phyloP scores from a whole-genome alignment of 2,797 vertebrate species.

The Salarias fasciatus region DNA sequence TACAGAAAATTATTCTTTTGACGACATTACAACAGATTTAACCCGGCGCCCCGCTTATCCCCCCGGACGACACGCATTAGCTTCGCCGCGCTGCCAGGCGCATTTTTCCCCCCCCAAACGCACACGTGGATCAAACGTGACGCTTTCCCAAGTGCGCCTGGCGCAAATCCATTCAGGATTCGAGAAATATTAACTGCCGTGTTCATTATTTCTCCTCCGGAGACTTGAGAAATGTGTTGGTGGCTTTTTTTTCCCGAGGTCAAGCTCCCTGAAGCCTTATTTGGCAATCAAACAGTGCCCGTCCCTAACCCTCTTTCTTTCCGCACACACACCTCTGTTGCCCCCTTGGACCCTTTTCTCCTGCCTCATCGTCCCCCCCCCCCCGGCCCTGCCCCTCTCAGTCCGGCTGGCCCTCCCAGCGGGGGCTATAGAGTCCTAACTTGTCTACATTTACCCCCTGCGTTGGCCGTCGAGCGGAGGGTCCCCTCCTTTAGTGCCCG shows the following conservation, averaged over 20 bases:
- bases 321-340: slow-evolving; percentile 29
- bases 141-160: no score
- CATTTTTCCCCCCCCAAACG: slow-evolving; percentile 63
- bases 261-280: slow-evolving; percentile 92
- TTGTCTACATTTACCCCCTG: slow-evolving; percentile 98
- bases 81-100: slow-evolving; percentile 60
- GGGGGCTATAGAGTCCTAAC: slow-evolving; percentile 92
- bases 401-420: slow-evolving; percentile 87
- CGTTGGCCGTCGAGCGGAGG: slow-evolving; percentile 72
- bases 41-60: slow-evolving; percentile 73
- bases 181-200: slow-evolving; percentile 51
- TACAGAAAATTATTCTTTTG: slow-evolving; percentile 81
- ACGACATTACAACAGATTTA: slow-evolving; percentile 79
- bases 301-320: slow-evolving; percentile 59
- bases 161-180: slow-evolving; percentile 14
- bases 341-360: slow-evolving; percentile 42
- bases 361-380: slow-evolving; percentile 31
- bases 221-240: slow-evolving; percentile 27
- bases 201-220: slow-evolving; percentile 49
- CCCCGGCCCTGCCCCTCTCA: slow-evolving; percentile 56
- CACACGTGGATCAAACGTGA: not conserved
- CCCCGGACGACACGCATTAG: slow-evolving; percentile 68
- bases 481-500: slow-evolving; percentile 86
- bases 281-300: slow-evolving; percentile 90
- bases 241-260: slow-evolving; percentile 85